Conservation (phyloP, 1,140 invertebrate species). For the Polypedilum pembai region DNA sequence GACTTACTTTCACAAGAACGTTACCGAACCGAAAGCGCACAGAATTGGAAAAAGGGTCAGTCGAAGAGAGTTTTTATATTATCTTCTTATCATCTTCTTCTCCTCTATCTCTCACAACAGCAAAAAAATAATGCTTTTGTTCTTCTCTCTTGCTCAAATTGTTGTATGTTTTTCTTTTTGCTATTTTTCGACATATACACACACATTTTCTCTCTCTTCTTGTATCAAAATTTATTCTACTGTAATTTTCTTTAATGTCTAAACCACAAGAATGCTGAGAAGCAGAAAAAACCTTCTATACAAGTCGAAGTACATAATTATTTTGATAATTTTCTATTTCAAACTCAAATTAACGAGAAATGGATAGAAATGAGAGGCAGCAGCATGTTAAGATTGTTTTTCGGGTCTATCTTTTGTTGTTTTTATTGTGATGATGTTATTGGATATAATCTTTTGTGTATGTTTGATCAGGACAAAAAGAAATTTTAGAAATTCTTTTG, state of each 20-base stretch:
- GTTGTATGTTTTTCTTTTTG: neutral
- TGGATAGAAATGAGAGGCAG: neutral
- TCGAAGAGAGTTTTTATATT: slow-evolving; percentile 12
- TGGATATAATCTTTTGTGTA: too few species aligned
- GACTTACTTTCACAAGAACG: slow-evolving; percentile 5
- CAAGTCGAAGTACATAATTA: slow-evolving; percentile 5
- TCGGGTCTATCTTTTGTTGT: too few species aligned
- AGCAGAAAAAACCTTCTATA: neutral
- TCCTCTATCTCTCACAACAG: neutral
- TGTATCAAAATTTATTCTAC: neutral
- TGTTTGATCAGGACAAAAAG: too few species aligned
- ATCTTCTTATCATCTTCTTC: slow-evolving; percentile 7
- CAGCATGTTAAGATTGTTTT: too few species aligned
- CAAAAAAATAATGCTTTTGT: neutral
- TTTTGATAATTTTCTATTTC: slow-evolving; percentile 19
- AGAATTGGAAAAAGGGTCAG: slow-evolving; percentile 10
- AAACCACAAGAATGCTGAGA: neutral
- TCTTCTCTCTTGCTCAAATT: neutral
- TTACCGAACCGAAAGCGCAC: neutral
- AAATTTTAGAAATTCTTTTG: too few species aligned
- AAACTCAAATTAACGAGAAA: slow-evolving; percentile 14
- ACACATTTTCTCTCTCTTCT: neutral
- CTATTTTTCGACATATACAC: neutral
- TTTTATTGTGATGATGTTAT: too few species aligned
- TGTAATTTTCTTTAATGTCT: slow-evolving; percentile 7